These are phyloP conservation scores for Heliconius aoede DNA, from an alignment of 2,888 invertebrate species.

Conservation along the genomic window DNA sequence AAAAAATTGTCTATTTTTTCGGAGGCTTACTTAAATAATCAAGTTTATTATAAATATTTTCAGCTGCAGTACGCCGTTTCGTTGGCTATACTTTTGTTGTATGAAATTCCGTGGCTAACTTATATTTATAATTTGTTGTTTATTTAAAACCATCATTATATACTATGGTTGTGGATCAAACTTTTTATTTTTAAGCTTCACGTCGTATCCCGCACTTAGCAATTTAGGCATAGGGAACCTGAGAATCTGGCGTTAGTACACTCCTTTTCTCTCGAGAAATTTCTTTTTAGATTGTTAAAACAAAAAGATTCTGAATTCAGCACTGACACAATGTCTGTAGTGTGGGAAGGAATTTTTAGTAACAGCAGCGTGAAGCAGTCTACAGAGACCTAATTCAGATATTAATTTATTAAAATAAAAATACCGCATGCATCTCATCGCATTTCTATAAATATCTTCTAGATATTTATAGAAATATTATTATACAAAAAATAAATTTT, in stretches of 20 bases:
- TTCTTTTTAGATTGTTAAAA: neutral
- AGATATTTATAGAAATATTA: too few species aligned
- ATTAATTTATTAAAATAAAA: neutral
- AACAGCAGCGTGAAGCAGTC: neutral
- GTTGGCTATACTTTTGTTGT: neutral
- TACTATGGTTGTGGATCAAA: neutral
- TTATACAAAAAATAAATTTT: too few species aligned
- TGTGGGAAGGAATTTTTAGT: neutral
- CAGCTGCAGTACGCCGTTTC: neutral
- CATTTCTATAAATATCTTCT: too few species aligned
- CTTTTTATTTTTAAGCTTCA: neutral
- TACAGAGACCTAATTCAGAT: neutral
- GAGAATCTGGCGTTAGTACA: neutral
- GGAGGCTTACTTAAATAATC: constrained; percentile 23
- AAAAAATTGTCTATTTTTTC: constrained; percentile 32
- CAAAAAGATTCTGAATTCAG: neutral
- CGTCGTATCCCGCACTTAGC: neutral
- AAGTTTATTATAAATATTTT: constrained; percentile 5
- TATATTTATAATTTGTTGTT: neutral
- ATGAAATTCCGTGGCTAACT: neutral
- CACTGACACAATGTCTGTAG: neutral
- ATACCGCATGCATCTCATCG: too few species aligned
- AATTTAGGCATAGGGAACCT: neutral
- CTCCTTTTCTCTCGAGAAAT: too few species aligned
- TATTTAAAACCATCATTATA: neutral